Evolutionary conservation across 2,888 invertebrate species (phyloP).

Genomic region (Mystacides longicornis): DNA sequence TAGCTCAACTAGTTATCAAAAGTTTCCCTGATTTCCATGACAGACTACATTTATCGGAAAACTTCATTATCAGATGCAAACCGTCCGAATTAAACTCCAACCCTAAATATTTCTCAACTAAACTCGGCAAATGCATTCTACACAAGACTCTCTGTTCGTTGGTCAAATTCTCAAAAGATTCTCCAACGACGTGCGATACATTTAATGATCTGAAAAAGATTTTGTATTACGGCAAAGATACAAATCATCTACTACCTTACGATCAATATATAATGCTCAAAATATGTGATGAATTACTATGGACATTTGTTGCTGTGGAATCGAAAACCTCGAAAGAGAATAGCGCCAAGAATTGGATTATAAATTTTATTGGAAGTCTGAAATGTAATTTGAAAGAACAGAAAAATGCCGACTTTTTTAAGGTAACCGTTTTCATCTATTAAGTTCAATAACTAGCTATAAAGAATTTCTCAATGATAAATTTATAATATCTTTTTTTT

Average conservation of each 20-base stretch:
- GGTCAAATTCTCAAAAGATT: constrained; percentile 1
- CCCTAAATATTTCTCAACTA: constrained; percentile 7
- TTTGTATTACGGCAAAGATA: constrained; percentile 4
- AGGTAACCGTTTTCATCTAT: constrained; percentile 4
- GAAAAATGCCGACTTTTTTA: constrained; percentile 11
- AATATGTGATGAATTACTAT: constrained; percentile 5
- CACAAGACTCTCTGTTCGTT: constrained; percentile 10
- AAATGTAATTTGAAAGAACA: constrained; percentile 9
- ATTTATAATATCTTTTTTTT: background rate
- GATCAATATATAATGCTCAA: constrained; percentile 18
- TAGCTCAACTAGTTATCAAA: constrained; percentile 10
- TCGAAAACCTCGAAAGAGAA: constrained; percentile 6
- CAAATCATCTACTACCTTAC: constrained; percentile 4
- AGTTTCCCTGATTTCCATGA: constrained; percentile 16
- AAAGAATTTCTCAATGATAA: background rate
- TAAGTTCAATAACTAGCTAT: background rate
- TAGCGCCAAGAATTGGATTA: constrained; percentile 11
- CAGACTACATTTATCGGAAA: constrained; percentile 12
- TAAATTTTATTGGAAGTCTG: constrained; percentile 10
- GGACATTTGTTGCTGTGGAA: constrained; percentile 3
- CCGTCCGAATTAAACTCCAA: constrained; percentile 12
- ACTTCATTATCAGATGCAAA: constrained; percentile 13
- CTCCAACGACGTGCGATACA: background rate
- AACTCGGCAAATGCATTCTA: constrained; percentile 12
- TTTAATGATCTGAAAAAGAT: constrained; percentile 9